A percentile compares a stretch with the other conserved stretches of the same genome.
These are phyloP conservation scores for Drosophila imparisetae DNA, from an alignment of 2,888 invertebrate species.

Conservation along the genomic window DNA sequence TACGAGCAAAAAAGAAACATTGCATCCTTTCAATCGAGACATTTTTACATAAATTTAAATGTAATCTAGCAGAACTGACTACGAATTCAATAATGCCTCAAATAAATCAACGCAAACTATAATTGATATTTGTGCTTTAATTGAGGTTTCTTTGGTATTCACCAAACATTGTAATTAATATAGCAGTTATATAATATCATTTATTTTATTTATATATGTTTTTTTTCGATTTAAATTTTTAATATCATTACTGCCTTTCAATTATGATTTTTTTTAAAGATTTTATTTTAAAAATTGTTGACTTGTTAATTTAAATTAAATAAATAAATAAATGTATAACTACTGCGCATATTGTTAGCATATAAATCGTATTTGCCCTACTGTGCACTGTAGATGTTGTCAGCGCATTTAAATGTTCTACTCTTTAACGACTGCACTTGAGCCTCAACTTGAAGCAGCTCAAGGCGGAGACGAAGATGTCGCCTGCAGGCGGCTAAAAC, in stretches of 20 bases:
- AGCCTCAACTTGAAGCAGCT: slow-evolving; percentile 37
- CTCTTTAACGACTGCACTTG: slow-evolving; percentile 77
- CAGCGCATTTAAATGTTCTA: slow-evolving; percentile 75
- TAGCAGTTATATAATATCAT: not conserved
- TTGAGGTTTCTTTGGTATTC: too few species aligned
- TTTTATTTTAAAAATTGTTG: not conserved
- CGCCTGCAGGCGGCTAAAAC: slow-evolving; percentile 37
- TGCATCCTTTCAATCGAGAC: not conserved
- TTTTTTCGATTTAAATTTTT: not conserved
- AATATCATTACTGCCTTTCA: not conserved
- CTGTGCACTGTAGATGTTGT: slow-evolving; percentile 53
- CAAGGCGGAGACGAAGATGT: slow-evolving; percentile 40
- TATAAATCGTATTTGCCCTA: slow-evolving; percentile 10
- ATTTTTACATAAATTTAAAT: not conserved
- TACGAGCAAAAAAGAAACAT: not conserved
- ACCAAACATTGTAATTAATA: not conserved
- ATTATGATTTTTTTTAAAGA: not conserved
- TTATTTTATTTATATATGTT: not conserved
- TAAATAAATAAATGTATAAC: not conserved
- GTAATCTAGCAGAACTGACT: not conserved
- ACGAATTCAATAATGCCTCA: not conserved
- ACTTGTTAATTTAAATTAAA: not conserved
- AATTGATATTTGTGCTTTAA: not conserved
- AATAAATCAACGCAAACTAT: not conserved
- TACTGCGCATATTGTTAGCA: not conserved